phyloP scores from a whole-genome alignment of 2,888 invertebrate genomes.

The Metopia argyrocephala region DNA sequence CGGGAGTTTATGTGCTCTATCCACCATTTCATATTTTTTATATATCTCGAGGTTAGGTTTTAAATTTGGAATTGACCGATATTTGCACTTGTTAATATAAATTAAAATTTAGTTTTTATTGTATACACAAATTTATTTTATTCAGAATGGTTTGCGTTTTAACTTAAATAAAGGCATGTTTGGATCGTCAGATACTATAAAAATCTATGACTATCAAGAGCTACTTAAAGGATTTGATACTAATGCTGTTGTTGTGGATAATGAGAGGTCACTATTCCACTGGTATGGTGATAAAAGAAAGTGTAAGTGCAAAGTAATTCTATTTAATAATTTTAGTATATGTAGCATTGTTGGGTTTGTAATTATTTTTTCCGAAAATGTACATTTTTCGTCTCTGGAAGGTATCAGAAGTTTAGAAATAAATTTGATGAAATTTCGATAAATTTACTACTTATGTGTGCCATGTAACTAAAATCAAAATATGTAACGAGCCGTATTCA shows the following conservation, averaged over 20 bases:
- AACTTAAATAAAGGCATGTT: constrained; percentile 77
- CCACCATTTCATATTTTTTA: too few relatives aligned
- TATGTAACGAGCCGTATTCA: too few relatives aligned
- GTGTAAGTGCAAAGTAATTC: constrained; percentile 22
- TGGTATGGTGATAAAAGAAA: constrained; percentile 13
- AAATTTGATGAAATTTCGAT: too few relatives aligned
- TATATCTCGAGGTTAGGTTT: too few relatives aligned
- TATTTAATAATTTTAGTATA: too few relatives aligned
- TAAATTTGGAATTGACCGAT: neutral
- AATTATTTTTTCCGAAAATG: too few relatives aligned
- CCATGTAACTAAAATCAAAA: too few relatives aligned
- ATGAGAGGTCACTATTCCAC: neutral
- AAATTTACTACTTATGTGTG: too few relatives aligned
- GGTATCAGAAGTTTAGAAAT: too few relatives aligned
- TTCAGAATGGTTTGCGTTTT: constrained; percentile 81
- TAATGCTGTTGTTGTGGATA: constrained; percentile 68
- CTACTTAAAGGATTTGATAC: constrained; percentile 39
- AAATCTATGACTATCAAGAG: constrained; percentile 65
- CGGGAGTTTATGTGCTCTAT: too few relatives aligned
- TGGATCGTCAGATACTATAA: constrained; percentile 21
- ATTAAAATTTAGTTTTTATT: constrained; percentile 18
- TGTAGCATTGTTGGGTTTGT: too few relatives aligned
- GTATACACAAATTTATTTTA: constrained; percentile 8
- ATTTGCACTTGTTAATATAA: constrained; percentile 38
- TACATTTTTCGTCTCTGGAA: too few relatives aligned